A percentile compares a stretch with the other conserved stretches of the same genome.
These are phyloP conservation scores for Trypoxylus dichotomus DNA, from an alignment of 1,140 invertebrate genomes.

Conservation along the genomic window DNA sequence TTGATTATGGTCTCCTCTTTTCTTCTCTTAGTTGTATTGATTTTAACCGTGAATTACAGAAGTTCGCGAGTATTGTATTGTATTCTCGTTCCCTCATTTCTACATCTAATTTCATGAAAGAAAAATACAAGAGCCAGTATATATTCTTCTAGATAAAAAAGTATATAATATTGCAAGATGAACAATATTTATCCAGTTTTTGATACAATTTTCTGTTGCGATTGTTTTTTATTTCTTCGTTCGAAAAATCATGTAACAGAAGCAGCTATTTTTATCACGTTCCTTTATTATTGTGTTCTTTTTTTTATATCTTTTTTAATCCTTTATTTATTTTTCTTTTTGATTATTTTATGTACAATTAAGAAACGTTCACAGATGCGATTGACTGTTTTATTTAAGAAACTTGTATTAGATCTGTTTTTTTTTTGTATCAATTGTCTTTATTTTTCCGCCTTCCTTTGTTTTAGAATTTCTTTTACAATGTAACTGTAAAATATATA, in stretches of 20 bases:
- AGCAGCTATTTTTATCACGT: neutral
- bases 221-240: neutral
- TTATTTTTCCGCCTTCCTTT: constrained; percentile 27
- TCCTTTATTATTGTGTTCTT: neutral
- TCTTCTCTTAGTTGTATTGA: neutral
- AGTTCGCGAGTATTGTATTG: neutral
- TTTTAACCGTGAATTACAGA: neutral
- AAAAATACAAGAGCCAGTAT: neutral
- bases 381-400: neutral
- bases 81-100: neutral
- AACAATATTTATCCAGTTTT: neutral
- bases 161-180: neutral
- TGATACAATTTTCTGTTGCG: neutral
- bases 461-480: constrained; percentile 18
- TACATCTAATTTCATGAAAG: neutral
- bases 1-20: neutral
- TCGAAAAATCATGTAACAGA: neutral
- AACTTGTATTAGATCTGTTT: constrained; percentile 1
- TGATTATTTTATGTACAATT: neutral
- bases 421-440: constrained; percentile 30
- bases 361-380: neutral
- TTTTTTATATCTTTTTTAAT: neutral
- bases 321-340: neutral
- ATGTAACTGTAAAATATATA: constrained; percentile 43
- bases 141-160: neutral